Evolutionary conservation across 2,797 vertebrate genomes (phyloP).

Genomic region (Tinamus major): DNA sequence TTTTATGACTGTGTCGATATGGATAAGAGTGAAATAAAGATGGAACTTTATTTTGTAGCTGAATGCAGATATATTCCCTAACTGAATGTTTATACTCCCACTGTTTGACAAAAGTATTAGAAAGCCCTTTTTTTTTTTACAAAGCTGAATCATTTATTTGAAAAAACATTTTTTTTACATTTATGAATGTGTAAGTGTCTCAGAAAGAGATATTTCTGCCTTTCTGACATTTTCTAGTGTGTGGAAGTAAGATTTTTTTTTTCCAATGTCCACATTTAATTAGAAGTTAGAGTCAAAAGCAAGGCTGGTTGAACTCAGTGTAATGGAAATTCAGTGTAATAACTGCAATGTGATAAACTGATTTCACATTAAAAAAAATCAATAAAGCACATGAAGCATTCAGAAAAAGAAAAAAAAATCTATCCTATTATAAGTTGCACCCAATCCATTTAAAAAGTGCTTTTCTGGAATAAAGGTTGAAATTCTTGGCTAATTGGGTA

Average conservation of each 20-base stretch:
- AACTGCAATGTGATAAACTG: neutral
- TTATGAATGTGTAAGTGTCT: neutral
- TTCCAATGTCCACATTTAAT: neutral
- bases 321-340: neutral
- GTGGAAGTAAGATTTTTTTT: neutral
- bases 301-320: rapidly evolving
- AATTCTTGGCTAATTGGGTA: neutral
- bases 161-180: neutral
- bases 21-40: neutral
- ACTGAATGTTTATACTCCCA: neutral
- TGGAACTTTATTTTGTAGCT: neutral
- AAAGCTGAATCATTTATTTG: neutral
- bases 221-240: neutral
- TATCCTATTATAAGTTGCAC: neutral
- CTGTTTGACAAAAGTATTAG: neutral
- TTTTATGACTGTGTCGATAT: neutral
- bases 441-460: neutral
- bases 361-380: neutral
- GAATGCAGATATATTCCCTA: neutral
- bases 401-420: neutral
- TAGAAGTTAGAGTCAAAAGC: neutral
- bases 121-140: neutral
- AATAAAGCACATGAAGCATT: neutral
- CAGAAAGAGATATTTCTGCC: neutral
- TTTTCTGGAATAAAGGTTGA: neutral